Evolutionary conservation across 2,888 invertebrate species (phyloP).

Genomic region (Epistrophe eligans): DNA sequence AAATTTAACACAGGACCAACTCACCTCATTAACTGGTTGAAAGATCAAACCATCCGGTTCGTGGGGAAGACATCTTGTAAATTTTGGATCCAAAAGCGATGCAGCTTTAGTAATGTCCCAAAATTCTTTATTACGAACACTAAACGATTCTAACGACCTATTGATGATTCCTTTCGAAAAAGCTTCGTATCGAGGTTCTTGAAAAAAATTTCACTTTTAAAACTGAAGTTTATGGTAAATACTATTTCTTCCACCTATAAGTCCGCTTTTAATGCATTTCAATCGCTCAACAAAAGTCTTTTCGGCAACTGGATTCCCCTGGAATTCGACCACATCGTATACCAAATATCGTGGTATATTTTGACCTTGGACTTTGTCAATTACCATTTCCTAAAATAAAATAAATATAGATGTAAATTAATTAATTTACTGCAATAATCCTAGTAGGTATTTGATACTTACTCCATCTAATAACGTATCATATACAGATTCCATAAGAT

Average conservation of each 20-base stretch:
- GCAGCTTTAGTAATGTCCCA: slow-evolving; percentile 91
- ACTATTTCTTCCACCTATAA: slow-evolving; percentile 85
- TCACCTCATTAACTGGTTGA: slow-evolving; percentile 94
- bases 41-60: slow-evolving; percentile 99
- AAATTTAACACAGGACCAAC: slow-evolving; percentile 65
- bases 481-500: slow-evolving; percentile 88
- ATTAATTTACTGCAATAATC: neutral
- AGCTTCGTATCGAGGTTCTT: slow-evolving; percentile 88
- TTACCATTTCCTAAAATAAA: slow-evolving; percentile 94
- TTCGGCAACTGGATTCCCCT: slow-evolving; percentile 91
- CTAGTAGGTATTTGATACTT: slow-evolving; percentile 81
- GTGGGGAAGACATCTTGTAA: slow-evolving; percentile 93
- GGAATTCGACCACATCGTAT: slow-evolving; percentile 96
- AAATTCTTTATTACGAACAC: slow-evolving; percentile 95
- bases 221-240: slow-evolving; percentile 9
- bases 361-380: slow-evolving; percentile 91
- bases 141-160: slow-evolving; percentile 93
- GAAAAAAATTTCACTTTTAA: neutral
- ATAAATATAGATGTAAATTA: neutral
- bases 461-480: slow-evolving; percentile 97
- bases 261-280: slow-evolving; percentile 90
- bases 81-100: slow-evolving; percentile 91
- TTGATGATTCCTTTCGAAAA: slow-evolving; percentile 90
- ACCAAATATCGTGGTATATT: slow-evolving; percentile 95
- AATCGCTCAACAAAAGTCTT: slow-evolving; percentile 91